Conservation (phyloP, 2,797 vertebrate genomes). For the Manis crassicaudata region DNA sequence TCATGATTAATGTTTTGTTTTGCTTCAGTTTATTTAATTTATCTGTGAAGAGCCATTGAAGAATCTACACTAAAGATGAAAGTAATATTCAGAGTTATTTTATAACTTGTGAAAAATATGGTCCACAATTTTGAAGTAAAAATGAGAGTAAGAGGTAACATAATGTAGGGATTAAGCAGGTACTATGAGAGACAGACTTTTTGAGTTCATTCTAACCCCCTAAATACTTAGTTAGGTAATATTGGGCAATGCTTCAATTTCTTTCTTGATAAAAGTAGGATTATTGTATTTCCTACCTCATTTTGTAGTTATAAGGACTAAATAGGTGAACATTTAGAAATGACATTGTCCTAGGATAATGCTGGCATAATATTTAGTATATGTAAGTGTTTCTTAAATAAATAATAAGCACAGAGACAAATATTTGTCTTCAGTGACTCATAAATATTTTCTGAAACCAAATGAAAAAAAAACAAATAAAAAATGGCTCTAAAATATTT, state of each 20-base stretch:
- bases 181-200: background rate
- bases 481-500: slow-evolving; percentile 25
- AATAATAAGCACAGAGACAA: background rate
- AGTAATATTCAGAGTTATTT: background rate
- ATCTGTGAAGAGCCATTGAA: background rate
- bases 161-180: background rate
- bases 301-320: background rate
- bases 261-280: background rate
- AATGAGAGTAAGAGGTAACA: background rate
- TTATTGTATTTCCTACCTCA: background rate
- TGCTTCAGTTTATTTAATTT: background rate
- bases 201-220: background rate
- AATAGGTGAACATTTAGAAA: slow-evolving; percentile 12
- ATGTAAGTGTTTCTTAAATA: slow-evolving; percentile 15
- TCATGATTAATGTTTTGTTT: background rate
- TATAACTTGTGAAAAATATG: background rate
- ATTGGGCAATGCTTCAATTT: background rate
- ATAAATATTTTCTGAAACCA: background rate
- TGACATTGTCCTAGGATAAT: background rate
- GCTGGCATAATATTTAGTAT: background rate
- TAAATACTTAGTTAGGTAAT: background rate
- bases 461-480: slow-evolving; percentile 28
- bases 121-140: slow-evolving; percentile 35
- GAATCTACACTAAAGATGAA: background rate
- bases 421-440: background rate